Evolutionary conservation across 2,797 vertebrate genomes (phyloP).

Genomic region (Pipistrellus nathusii): DNA sequence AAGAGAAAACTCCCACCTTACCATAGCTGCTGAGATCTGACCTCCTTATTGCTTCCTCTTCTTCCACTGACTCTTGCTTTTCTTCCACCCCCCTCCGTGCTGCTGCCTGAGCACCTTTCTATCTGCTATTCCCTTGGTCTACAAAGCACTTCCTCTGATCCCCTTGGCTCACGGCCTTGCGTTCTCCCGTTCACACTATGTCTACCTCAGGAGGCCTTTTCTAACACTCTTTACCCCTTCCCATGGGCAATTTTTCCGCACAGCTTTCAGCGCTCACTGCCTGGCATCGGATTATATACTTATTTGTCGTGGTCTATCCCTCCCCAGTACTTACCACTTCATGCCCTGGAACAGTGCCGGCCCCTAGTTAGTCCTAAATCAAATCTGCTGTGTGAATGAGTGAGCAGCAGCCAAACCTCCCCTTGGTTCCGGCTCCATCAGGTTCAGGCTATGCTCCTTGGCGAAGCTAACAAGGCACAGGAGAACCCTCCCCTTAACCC

Average conservation of each 20-base stretch:
- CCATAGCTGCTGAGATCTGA: not conserved
- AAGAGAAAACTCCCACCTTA: not conserved
- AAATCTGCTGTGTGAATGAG: not conserved
- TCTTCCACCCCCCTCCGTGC: not conserved
- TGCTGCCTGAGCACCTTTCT: not conserved
- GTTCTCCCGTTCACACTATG: not conserved
- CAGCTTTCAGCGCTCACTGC: not conserved
- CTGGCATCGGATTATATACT: fast-evolving
- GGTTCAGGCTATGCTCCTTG: not conserved
- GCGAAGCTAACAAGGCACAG: not conserved
- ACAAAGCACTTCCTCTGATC: not conserved
- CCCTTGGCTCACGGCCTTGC: not conserved
- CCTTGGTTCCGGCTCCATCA: not conserved
- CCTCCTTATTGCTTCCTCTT: not conserved
- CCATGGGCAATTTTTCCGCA: not conserved
- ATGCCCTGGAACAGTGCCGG: not conserved
- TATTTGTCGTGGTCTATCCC: not conserved
- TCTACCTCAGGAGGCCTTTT: not conserved
- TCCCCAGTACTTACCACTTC: not conserved
- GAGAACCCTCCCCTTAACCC: not conserved
- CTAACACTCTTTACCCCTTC: not conserved
- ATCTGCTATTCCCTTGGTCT: not conserved
- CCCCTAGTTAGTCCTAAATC: not conserved
- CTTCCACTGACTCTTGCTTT: not conserved
- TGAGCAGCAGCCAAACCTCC: not conserved